Evolutionary conservation across 2,113 vertebrate genomes (phyloP), one percentile per base, ranked within the genome.

Genomic region (Brachyistius frenatus): DNA sequence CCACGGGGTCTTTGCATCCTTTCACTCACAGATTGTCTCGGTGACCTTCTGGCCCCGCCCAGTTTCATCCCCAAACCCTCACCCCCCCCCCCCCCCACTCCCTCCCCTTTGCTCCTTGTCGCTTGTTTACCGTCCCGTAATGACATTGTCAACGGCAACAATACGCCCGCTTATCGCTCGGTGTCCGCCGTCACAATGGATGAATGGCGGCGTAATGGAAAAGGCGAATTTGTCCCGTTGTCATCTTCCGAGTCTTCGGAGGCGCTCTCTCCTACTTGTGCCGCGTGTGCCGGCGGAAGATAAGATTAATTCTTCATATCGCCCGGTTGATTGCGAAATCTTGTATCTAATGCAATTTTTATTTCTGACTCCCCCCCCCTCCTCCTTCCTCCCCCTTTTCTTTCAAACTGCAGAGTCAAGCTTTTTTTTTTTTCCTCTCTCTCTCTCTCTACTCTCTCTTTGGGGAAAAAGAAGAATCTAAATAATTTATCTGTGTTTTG

Each of bases 401-500:
- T 86, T 91, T 89, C 84, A 89, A 92, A 92, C 86, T 94, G 93
- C 93, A 76, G 81, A 90, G 89, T 93, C 91, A 93, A 92, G 81
- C 80, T 11, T 88, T 91, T 93, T 88, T 90, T 91, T 83, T 67
- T 52, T 49, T 36, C 31, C 37, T 11, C 9, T 13, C 23, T 73
- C 16, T 35, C 37, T 11, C 9, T 13, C 36, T 73, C 23, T n/a
- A n/a, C n/a, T 41, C n/a, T 73, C 76, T 90, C 83, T 81, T 73
- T 80, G 56, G 56, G 58, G 58, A 58, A 50, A 76, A 67, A 53
- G 80, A 54, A 84, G 86, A 84, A 89, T 91, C 83, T 93, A 90
- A 95, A 93, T 94, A 92, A 94, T 94, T 92, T 64, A 94, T 91
- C 80, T 78, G 71, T 93, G 83, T 94, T 92, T 92, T 94, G 91